Percentiles rank a stretch among this genome's conserved stretches.
phyloP scores from a whole-genome alignment of 2,888 invertebrate genomes.

The Diarsia mendica region DNA sequence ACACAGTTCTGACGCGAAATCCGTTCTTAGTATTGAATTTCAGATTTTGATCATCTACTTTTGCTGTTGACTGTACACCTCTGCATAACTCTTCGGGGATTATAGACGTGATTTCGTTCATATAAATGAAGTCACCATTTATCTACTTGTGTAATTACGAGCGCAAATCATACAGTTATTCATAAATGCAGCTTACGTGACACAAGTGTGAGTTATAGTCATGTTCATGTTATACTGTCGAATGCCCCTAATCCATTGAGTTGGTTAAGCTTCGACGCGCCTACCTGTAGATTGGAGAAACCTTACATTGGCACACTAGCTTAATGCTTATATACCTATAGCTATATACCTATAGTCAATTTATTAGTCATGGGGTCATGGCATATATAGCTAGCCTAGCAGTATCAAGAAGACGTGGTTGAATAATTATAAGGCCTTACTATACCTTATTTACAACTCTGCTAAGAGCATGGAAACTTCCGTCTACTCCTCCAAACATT shows the following conservation, averaged over 20 bases:
- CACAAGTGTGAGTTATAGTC: neutral
- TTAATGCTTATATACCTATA: slow-evolving; percentile 1
- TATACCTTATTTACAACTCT: no score
- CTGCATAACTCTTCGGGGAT: neutral
- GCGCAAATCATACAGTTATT: neutral
- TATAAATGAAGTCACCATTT: neutral
- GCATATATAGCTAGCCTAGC: neutral
- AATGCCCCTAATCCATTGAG: slow-evolving; percentile 58
- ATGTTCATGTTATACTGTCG: slow-evolving; percentile 12
- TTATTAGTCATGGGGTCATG: slow-evolving; percentile 11
- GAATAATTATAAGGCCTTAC: no score
- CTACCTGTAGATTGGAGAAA: slow-evolving; percentile 40
- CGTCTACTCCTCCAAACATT: no score
- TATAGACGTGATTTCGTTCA: neutral
- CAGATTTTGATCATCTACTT: no score
- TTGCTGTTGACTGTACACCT: no score
- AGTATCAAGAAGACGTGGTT: neutral
- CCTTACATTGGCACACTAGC: slow-evolving; percentile 13
- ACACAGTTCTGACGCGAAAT: no score
- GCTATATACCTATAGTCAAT: no score
- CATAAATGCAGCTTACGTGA: neutral
- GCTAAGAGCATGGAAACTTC: no score
- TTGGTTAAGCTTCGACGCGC: slow-evolving; percentile 56
- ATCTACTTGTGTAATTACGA: neutral
- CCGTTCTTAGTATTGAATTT: no score